Percentiles rank a stretch among this genome's conserved stretches.
Evolutionary conservation across 2,797 vertebrate species (phyloP).

Genomic region (Rhinatrema bivittatum): DNA sequence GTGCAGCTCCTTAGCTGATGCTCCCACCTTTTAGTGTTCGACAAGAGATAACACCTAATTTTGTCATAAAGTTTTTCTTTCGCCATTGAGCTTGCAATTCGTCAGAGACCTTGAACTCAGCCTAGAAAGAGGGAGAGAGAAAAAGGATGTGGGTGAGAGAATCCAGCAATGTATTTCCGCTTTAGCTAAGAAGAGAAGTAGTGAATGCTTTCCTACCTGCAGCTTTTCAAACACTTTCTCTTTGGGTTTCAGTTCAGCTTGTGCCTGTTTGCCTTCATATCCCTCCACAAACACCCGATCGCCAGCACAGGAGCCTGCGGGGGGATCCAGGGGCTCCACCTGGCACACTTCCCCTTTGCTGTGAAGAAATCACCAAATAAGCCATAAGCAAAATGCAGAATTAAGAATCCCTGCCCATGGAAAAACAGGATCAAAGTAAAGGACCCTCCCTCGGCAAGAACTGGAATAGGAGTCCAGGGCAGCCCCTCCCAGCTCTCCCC

Average conservation of each 20-base stretch:
- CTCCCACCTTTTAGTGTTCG: slow-evolving; percentile 84
- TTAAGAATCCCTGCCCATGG: too few species aligned
- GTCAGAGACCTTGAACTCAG: slow-evolving; percentile 75
- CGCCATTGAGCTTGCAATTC: slow-evolving; percentile 84
- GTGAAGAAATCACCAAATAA: neutral
- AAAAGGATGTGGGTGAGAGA: neutral
- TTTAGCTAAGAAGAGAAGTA: neutral
- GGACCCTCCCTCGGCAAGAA: too few species aligned
- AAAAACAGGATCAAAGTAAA: too few species aligned
- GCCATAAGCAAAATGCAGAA: too few species aligned
- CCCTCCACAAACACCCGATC: slow-evolving; percentile 83
- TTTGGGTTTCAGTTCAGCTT: slow-evolving; percentile 89
- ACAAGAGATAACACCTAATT: slow-evolving; percentile 82
- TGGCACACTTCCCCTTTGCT: slow-evolving; percentile 73
- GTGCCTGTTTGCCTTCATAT: slow-evolving; percentile 72
- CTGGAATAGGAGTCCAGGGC: too few species aligned
- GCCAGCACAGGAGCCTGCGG: slow-evolving; percentile 72
- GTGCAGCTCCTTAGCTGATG: slow-evolving; percentile 65
- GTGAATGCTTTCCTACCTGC: slow-evolving; percentile 62
- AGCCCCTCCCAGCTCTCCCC: too few species aligned
- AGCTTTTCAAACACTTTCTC: slow-evolving; percentile 95
- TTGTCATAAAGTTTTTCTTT: slow-evolving; percentile 80
- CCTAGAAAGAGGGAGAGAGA: slow-evolving; percentile 47
- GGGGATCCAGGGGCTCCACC: slow-evolving; percentile 88
- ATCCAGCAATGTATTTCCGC: neutral